Conservation (phyloP, 2,113 vertebrate species). For the Lontra canadensis region DNA sequence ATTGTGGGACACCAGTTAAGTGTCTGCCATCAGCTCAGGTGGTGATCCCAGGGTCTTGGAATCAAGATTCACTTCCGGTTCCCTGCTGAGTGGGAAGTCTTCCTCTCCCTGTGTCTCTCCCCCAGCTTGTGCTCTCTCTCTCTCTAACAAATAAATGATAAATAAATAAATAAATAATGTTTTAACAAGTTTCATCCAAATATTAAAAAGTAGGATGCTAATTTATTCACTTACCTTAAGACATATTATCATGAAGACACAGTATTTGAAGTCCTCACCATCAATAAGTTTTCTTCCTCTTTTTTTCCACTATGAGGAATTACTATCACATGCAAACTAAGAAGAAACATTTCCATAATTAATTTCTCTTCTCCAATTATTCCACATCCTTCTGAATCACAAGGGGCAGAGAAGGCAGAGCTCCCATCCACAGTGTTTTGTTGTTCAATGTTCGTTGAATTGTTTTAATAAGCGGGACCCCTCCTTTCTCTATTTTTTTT, state of each 20-base stretch:
- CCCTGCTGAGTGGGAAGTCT: not conserved
- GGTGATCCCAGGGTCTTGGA: not conserved
- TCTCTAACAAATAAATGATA: not conserved
- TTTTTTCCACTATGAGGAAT: not conserved
- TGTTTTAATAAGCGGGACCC: not conserved
- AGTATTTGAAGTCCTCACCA: not conserved
- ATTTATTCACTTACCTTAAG: not conserved
- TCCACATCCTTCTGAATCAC: accelerated
- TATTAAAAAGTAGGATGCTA: not conserved
- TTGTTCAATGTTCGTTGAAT: not conserved
- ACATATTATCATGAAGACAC: not conserved
- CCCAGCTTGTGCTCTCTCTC: not conserved
- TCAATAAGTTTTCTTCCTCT: not conserved
- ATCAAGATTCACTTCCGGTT: not conserved
- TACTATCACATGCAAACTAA: not conserved
- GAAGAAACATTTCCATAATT: not conserved
- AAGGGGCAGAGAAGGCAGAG: not conserved
- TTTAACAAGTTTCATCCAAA: not conserved
- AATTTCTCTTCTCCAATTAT: not conserved
- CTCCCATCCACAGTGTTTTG: not conserved
- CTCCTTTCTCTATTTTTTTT: no score
- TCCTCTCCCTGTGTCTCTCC: not conserved
- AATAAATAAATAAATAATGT: not conserved
- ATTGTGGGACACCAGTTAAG: not conserved
- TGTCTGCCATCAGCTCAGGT: not conserved